phyloP scores from a whole-genome alignment of 2,113 vertebrate genomes.

The Ceyx melanurus region DNA sequence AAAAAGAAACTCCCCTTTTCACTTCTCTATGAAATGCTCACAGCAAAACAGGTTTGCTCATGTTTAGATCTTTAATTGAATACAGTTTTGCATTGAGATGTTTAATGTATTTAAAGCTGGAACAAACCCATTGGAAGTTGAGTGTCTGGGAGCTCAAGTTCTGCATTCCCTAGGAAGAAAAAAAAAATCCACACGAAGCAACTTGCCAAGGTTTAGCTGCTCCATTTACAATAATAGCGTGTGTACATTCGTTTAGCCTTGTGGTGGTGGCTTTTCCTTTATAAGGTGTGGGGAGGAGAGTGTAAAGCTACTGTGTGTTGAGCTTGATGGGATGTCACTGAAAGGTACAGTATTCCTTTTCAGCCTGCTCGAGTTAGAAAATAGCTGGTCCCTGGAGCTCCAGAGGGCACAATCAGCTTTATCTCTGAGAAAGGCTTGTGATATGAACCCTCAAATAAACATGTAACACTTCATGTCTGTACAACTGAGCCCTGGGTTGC shows the following conservation, averaged over 20 bases:
- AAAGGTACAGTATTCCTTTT: slow-evolving; percentile 67
- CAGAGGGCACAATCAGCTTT: slow-evolving; percentile 51
- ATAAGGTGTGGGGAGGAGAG: slow-evolving; percentile 53
- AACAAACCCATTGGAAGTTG: slow-evolving; percentile 44
- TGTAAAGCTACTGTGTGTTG: slow-evolving; percentile 66
- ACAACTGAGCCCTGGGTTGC: slow-evolving; percentile 72
- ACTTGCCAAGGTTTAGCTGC: slow-evolving; percentile 75
- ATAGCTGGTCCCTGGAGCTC: neutral
- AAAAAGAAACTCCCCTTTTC: slow-evolving; percentile 46
- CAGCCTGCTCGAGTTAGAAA: slow-evolving; percentile 32
- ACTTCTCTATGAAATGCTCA: slow-evolving; percentile 64
- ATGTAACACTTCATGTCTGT: slow-evolving; percentile 55
- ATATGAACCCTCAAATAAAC: slow-evolving; percentile 78
- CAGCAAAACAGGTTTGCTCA: slow-evolving; percentile 66
- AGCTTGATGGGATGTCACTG: slow-evolving; percentile 66
- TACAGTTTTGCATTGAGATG: slow-evolving; percentile 70
- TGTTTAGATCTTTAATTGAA: slow-evolving; percentile 74
- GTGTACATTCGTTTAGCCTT: slow-evolving; percentile 68
- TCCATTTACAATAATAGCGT: slow-evolving; percentile 68
- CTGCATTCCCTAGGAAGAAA: slow-evolving; percentile 68
- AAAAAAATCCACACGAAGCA: slow-evolving; percentile 36
- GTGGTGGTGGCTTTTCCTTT: slow-evolving; percentile 70
- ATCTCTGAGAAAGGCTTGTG: slow-evolving; percentile 70
- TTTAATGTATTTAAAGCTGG: slow-evolving; percentile 78
- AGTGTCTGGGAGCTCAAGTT: slow-evolving; percentile 60